These are phyloP conservation scores for Drosophila nr. perissopoda DNA, from an alignment of 2,888 invertebrate species.

Conservation along the genomic window DNA sequence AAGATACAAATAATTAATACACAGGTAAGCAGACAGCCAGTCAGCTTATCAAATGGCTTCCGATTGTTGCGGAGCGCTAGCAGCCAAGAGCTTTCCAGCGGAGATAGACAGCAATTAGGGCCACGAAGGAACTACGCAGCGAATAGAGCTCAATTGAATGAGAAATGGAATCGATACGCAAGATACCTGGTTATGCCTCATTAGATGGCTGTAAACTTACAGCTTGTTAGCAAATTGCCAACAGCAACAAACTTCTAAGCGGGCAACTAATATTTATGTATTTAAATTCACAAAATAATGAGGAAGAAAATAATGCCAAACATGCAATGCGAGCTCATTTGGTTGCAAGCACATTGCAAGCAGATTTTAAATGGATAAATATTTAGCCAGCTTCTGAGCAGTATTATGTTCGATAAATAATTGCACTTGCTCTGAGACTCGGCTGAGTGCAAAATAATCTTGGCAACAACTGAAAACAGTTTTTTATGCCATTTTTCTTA, in stretches of 20 bases:
- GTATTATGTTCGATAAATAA: neutral
- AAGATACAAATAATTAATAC: slow-evolving; percentile 3
- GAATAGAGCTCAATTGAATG: neutral
- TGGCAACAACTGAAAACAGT: neutral
- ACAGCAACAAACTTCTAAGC: neutral
- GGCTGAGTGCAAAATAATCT: neutral
- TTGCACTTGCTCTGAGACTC: neutral
- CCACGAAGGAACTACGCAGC: slow-evolving; percentile 26
- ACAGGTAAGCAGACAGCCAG: neutral
- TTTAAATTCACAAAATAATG: neutral
- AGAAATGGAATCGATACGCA: slow-evolving; percentile 20
- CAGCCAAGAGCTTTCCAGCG: slow-evolving; percentile 21
- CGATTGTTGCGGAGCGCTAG: slow-evolving; percentile 36
- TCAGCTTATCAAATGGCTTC: slow-evolving; percentile 51
- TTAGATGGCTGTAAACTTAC: slow-evolving; percentile 22
- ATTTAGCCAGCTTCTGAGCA: neutral
- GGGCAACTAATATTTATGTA: neutral
- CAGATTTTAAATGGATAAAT: neutral
- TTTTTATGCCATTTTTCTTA: neutral
- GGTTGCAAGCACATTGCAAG: neutral
- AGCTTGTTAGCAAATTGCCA: slow-evolving; percentile 23
- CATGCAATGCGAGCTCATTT: neutral
- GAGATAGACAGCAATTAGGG: slow-evolving; percentile 41
- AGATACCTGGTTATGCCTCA: slow-evolving; percentile 34
- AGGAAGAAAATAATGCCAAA: neutral